Evolutionary conservation across 2,888 invertebrate species (phyloP).

Genomic region (Spialia ferax): DNA sequence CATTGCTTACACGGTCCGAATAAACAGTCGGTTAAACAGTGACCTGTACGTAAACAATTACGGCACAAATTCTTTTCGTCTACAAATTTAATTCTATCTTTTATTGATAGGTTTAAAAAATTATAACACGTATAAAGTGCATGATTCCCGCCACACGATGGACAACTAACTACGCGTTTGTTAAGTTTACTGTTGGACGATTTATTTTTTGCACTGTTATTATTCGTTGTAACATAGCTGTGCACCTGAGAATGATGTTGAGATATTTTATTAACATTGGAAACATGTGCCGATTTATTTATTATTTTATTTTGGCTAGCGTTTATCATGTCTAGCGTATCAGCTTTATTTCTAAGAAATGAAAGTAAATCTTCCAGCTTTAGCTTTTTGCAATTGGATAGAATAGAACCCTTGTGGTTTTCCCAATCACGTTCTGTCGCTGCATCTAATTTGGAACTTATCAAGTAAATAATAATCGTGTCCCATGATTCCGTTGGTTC

Average conservation of each 20-base stretch:
- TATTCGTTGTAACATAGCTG: constrained; percentile 7
- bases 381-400: not conserved
- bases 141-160: not conserved
- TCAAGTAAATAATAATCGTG: constrained; percentile 2
- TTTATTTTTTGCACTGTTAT: not conserved
- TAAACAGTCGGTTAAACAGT: constrained; percentile 1
- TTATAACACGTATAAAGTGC: constrained; percentile 9
- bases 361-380: constrained; percentile 7
- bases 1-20: constrained; percentile 7
- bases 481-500: constrained; percentile 11
- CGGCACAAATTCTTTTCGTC: constrained; percentile 9
- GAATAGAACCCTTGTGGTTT: constrained; percentile 6
- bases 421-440: constrained; percentile 10
- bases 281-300: not conserved
- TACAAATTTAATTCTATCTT: constrained; percentile 11
- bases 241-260: constrained; percentile 12
- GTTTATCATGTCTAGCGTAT: constrained; percentile 7
- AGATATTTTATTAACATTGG: not conserved
- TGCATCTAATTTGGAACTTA: constrained; percentile 2
- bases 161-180: not conserved
- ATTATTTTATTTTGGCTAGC: not conserved
- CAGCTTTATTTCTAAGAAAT: constrained; percentile 11
- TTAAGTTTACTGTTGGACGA: not conserved
- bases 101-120: constrained; percentile 2
- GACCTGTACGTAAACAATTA: constrained; percentile 13